phyloP scores from a whole-genome alignment of 92 coral and sea anemone species.

The Porites lobata region DNA sequence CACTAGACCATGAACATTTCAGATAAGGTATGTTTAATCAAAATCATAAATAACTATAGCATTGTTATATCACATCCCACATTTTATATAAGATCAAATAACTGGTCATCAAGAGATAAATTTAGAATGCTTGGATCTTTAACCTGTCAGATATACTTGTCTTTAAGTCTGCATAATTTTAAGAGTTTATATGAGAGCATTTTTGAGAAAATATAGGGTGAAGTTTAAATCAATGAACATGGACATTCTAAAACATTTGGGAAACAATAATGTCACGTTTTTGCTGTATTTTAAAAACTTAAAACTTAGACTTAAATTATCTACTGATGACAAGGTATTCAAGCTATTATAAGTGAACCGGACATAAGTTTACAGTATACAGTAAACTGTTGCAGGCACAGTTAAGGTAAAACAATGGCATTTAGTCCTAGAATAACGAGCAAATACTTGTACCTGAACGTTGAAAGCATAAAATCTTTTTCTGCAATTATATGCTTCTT shows the following conservation, averaged over 20 bases:
- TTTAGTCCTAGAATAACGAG: conserved; percentile 5
- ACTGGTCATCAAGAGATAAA: conserved; percentile 17
- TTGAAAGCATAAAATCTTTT: conserved; percentile 20
- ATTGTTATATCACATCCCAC: conserved; percentile 19
- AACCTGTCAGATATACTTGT: conserved; percentile 25
- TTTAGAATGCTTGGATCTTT: conserved; percentile 9
- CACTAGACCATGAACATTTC: conserved; percentile 5
- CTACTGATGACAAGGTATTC: conserved; percentile 16
- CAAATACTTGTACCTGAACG: conserved; percentile 26
- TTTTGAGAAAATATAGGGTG: conserved; percentile 12
- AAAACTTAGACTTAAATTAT: conserved; percentile 9
- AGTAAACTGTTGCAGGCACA: conserved; percentile 8
- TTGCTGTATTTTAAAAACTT: conserved; percentile 11
- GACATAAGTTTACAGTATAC: conserved; percentile 17
- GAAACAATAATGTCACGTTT: background rate
- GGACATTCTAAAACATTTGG: conserved; percentile 17
- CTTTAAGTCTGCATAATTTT: background rate
- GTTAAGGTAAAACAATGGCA: conserved; percentile 19
- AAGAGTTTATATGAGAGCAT: conserved; percentile 4
- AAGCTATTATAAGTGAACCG: conserved; percentile 5
- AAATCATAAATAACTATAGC: background rate
- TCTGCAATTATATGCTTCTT: conserved; percentile 25
- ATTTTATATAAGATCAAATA: conserved; percentile 22
- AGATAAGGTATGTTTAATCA: conserved; percentile 18
- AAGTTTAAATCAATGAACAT: conserved; percentile 19